phyloP scores from a whole-genome alignment of 2,113 vertebrate genomes.

The Monarcha castaneiventris region DNA sequence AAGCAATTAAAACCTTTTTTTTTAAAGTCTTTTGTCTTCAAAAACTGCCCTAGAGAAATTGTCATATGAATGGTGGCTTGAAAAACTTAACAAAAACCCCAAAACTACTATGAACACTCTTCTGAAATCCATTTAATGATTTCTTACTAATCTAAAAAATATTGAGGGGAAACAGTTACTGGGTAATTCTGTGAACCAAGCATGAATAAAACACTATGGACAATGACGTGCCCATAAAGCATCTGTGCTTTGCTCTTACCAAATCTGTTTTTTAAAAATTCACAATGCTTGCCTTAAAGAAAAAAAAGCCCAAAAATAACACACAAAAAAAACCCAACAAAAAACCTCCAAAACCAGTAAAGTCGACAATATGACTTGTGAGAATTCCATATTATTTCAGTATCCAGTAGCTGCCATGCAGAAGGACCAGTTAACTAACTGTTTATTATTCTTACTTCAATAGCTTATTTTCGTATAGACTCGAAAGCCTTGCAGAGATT shows the following conservation, averaged over 20 bases:
- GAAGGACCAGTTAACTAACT: slow-evolving; percentile 8
- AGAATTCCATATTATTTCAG: not conserved
- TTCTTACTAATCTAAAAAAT: not conserved
- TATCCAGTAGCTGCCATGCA: not conserved
- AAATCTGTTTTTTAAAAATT: not conserved
- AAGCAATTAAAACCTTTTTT: not conserved
- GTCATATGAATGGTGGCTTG: not conserved
- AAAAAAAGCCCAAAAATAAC: not conserved
- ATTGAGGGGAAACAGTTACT: not conserved
- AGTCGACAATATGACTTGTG: not conserved
- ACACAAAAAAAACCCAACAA: not conserved
- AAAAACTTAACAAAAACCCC: not conserved
- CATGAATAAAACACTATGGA: not conserved
- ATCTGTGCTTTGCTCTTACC: not conserved
- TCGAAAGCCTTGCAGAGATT: not conserved
- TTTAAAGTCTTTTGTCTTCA: not conserved
- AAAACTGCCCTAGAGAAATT: not conserved
- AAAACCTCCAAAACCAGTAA: not conserved
- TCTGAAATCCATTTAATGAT: not conserved
- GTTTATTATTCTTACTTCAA: slow-evolving; percentile 37
- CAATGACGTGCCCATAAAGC: not conserved
- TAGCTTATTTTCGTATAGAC: not conserved
- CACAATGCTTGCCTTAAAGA: not conserved
- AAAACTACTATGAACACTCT: not conserved
- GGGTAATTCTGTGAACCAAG: not conserved